Percentiles rank a stretch among this genome's conserved stretches.
Conservation (phyloP, 2,888 invertebrate species). For the Lasioglossum marginatum region DNA sequence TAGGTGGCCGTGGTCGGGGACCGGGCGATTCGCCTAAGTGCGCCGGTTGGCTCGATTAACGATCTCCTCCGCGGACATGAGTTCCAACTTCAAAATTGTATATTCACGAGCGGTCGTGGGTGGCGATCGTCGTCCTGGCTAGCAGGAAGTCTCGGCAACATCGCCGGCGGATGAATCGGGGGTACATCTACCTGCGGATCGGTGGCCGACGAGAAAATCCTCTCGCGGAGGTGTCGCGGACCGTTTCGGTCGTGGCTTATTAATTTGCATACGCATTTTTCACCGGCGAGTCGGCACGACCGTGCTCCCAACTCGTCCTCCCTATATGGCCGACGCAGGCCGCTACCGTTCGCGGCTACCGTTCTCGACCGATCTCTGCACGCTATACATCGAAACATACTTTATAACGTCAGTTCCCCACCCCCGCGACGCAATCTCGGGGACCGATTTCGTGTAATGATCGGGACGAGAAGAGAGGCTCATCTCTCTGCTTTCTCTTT, state of each 20-base stretch:
- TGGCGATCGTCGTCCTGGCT: constrained; percentile 25
- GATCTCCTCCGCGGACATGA: not conserved
- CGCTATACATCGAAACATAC: constrained; percentile 68
- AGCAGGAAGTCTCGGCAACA: constrained; percentile 44
- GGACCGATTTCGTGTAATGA: constrained; percentile 67
- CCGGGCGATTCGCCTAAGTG: not conserved
- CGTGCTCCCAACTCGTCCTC: constrained; percentile 42
- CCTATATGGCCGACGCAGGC: constrained; percentile 64
- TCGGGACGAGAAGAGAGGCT: constrained; percentile 47
- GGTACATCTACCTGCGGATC: constrained; percentile 27
- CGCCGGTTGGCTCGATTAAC: not conserved
- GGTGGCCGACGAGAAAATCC: constrained; percentile 48
- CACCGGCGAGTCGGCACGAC: constrained; percentile 42
- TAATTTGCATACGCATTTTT: constrained; percentile 72
- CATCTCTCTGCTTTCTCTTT: constrained; percentile 67
- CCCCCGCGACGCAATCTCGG: constrained; percentile 60
- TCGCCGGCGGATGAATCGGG: constrained; percentile 34
- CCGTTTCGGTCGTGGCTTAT: constrained; percentile 65
- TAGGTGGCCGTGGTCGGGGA: not conserved
- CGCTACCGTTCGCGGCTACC: constrained; percentile 54
- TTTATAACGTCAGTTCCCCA: constrained; percentile 47
- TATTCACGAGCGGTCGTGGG: constrained; percentile 28
- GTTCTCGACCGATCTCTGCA: constrained; percentile 23
- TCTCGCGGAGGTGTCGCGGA: constrained; percentile 59
- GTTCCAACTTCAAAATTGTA: constrained; percentile 37